Base-by-base conservation (phyloP, 92 coral and sea anemone genomes). In the Palythoa caribaeorum region DNA sequence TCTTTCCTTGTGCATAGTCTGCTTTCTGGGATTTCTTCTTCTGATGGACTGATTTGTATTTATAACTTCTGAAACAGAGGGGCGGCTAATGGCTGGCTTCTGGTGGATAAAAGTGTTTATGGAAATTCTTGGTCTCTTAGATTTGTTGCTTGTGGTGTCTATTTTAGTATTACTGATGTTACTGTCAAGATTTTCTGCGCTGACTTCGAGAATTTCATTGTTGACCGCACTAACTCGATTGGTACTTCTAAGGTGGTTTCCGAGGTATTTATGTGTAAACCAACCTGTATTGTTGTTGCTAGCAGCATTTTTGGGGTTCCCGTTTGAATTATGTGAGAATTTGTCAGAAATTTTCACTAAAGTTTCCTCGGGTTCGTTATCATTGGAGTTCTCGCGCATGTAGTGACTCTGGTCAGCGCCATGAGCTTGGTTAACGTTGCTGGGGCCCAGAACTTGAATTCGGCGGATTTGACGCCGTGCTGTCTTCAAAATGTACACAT, bases 401-500 rank as follows among this genome's bases (percentile, higher is more conserved):
- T 37, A 13, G n/a, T 77, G 74, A 48, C 60, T 84, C 70, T 63
- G 70, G 12, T 59, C 91, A 36, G 87, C 93, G 6, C 87, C 87
- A 35, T 83, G 50, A 38, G 63, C 38, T 50, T 80, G 38, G 68
- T 76, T 92, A 1, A 76, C 78, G 28, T 89, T 62, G 47, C 83
- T 81, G 39, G 66, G 88, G 13, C 88, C 73, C n/a, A 80, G 73
- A 39, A 92, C 90, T 65, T 93, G 89, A 16, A 96, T 96, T 21
- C 93, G 93, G 3, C 92, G 91, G 19, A 96, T 94, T 53, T 96
- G 99, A 14, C 90, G 90, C 55, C 92, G 89, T 0, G 98, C 98
- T 60, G 98, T 94, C 70, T 85, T 96, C 21, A 96, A 90, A 70
- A 96, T 92, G 38, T 84, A 96, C 62, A 92, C 71, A 89, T 96